A percentile compares a stretch with the other conserved stretches of the same genome.
Evolutionary conservation across 2,888 invertebrate species (phyloP).

Genomic region (Embidobia sp.): DNA sequence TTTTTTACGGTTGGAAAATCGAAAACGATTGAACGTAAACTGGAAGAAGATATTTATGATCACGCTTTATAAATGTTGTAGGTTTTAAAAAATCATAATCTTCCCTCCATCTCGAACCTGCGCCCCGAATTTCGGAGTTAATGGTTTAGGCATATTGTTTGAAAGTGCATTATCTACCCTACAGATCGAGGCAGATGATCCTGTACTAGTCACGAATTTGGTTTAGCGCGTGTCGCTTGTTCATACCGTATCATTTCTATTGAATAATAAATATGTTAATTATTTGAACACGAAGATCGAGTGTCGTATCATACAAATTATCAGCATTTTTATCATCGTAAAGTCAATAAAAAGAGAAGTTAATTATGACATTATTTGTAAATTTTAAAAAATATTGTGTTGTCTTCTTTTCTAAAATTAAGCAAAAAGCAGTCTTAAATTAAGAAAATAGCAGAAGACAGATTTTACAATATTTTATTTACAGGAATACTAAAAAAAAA

Average conservation of each 20-base stretch:
- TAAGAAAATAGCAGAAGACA: too few relatives aligned
- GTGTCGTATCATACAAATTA: too few relatives aligned
- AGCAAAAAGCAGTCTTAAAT: too few relatives aligned
- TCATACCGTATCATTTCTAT: constrained; percentile 49
- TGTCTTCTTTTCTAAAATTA: too few relatives aligned
- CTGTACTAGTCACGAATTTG: constrained; percentile 59
- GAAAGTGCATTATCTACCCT: constrained; percentile 62
- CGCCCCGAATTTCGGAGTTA: too few relatives aligned
- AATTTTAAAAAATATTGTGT: too few relatives aligned
- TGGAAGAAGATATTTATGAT: too few relatives aligned
- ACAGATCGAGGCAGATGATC: constrained; percentile 67
- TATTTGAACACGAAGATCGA: constrained; percentile 36
- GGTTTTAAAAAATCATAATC: constrained; percentile 47
- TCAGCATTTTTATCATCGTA: too few relatives aligned
- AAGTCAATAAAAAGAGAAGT: too few relatives aligned
- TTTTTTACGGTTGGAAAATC: constrained; percentile 17
- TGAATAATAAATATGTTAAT: constrained; percentile 51
- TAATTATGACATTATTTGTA: too few relatives aligned
- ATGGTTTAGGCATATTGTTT: constrained; percentile 33
- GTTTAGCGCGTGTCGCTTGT: constrained; percentile 58
- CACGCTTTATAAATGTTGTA: constrained; percentile 38
- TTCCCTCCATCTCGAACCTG: constrained; percentile 61
- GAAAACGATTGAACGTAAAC: constrained; percentile 18
- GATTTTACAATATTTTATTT: too few relatives aligned
- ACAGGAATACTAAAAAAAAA: too few relatives aligned